Conservation (phyloP, 2,113 vertebrate species). For the Nycticryphes semicollaris region DNA sequence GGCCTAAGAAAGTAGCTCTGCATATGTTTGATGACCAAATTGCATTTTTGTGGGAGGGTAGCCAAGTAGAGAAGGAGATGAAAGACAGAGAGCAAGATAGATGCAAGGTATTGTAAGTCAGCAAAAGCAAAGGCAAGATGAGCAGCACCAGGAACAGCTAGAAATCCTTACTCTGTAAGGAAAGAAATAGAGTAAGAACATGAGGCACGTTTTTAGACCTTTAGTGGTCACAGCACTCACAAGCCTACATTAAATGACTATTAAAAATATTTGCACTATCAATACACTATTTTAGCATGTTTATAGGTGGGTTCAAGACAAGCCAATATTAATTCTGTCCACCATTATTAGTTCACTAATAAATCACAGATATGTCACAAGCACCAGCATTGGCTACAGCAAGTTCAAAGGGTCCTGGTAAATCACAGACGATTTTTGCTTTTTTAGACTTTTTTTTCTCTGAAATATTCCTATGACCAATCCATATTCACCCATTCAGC, state of each 20-base stretch:
- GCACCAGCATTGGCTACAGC: neutral
- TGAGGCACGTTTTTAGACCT: no score
- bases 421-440: neutral
- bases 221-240: rapidly evolving
- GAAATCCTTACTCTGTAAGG: no score
- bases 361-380: neutral
- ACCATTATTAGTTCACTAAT: neutral
- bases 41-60: no score
- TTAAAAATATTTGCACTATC: neutral
- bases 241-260: neutral
- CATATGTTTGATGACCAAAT: neutral
- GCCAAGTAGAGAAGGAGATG: no score
- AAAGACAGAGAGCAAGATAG: no score
- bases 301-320: neutral
- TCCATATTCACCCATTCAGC: neutral
- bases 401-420: neutral
- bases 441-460: neutral
- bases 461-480: neutral
- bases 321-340: neutral
- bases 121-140: no score
- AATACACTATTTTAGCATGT: neutral
- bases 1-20: neutral
- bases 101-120: no score
- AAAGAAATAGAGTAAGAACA: no score
- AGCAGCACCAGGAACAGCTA: no score